These are phyloP conservation scores for Clinocottus analis DNA, from an alignment of 2,113 vertebrate species.

Conservation along the genomic window DNA sequence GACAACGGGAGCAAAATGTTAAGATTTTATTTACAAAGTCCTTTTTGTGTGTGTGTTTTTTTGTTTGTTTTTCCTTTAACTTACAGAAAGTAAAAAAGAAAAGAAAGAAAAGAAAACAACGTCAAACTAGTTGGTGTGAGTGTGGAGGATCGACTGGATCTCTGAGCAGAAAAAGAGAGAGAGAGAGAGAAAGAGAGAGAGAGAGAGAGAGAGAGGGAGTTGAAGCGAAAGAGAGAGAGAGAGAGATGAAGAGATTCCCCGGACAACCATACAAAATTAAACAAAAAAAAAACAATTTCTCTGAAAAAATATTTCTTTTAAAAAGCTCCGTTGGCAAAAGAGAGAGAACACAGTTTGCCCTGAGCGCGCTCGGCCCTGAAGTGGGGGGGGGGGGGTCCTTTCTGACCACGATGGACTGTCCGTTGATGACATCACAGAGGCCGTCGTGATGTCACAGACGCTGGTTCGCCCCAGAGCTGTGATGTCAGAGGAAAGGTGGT, in stretches of 20 bases:
- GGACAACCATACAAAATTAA: constrained; percentile 59
- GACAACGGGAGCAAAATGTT: constrained; percentile 86
- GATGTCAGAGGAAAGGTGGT: background rate
- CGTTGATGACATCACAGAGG: constrained; percentile 20
- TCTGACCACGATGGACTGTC: background rate
- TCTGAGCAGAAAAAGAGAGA: constrained; percentile 12
- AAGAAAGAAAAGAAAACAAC: constrained; percentile 58
- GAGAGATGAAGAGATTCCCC: constrained; percentile 4
- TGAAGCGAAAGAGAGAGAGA: background rate
- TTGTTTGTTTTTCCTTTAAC: constrained; percentile 73
- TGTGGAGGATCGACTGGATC: constrained; percentile 53
- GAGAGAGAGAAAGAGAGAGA: too few relatives aligned
- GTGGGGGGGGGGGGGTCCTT: too few relatives aligned
- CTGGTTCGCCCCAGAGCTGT: constrained; percentile 24
- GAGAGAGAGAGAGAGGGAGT: background rate
- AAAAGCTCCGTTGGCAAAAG: constrained; percentile 78
- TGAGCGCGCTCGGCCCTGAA: constrained; percentile 62
- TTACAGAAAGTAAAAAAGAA: constrained; percentile 90
- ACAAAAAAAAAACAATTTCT: constrained; percentile 65
- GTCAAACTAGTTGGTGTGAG: constrained; percentile 46
- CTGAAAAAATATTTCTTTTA: constrained; percentile 78
- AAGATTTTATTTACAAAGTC: constrained; percentile 95
- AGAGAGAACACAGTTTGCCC: constrained; percentile 66
- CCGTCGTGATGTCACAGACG: constrained; percentile 8
- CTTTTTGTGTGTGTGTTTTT: constrained; percentile 73